phyloP scores from a whole-genome alignment of 2,113 vertebrate genomes.

The Papio anubis region DNA sequence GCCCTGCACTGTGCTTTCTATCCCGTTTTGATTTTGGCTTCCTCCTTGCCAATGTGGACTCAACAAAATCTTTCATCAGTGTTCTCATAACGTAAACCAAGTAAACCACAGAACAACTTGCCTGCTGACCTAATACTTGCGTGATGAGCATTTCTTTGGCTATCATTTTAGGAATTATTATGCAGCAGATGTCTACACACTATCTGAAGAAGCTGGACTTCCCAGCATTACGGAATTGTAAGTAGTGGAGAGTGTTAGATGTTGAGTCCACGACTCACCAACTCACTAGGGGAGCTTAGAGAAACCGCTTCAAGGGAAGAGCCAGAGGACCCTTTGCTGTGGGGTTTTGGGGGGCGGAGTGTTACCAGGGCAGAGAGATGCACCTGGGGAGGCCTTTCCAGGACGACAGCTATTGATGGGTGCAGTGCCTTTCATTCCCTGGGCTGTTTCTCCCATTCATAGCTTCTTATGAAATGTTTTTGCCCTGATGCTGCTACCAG shows the following conservation, averaged over 20 bases:
- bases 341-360: no score
- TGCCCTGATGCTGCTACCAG: rapidly evolving
- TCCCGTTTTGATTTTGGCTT: rapidly evolving
- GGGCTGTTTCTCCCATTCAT: no score
- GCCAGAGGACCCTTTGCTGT: neutral
- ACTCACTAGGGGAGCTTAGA: neutral
- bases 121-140: rapidly evolving
- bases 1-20: rapidly evolving
- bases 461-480: neutral
- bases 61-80: rapidly evolving
- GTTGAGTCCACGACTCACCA: rapidly evolving
- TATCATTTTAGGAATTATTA: constrained; percentile 8
- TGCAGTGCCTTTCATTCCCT: rapidly evolving
- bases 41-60: neutral
- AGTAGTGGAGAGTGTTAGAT: neutral
- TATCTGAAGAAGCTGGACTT: constrained; percentile 60
- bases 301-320: rapidly evolving
- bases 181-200: constrained; percentile 55
- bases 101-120: neutral
- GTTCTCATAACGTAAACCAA: rapidly evolving
- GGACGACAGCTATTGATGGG: neutral
- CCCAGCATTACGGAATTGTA: neutral
- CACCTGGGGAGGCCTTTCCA: no score
- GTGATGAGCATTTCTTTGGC: neutral
- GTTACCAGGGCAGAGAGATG: neutral